Evolutionary conservation across 2,797 vertebrate genomes (phyloP).

Genomic region (Periparus ater): DNA sequence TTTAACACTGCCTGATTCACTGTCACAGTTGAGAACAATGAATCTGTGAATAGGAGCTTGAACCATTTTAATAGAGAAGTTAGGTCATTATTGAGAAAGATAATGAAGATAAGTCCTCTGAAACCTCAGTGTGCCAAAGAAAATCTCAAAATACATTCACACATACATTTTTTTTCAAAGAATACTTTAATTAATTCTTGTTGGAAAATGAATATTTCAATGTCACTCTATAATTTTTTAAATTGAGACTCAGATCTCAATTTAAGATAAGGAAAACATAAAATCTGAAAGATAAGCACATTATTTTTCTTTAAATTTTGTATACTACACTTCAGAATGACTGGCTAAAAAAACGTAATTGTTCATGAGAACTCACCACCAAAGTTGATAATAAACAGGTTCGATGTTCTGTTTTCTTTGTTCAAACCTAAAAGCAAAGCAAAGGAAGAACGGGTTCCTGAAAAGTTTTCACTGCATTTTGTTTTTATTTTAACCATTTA

Average conservation of each 20-base stretch:
- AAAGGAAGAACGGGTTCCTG: neutral
- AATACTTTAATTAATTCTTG: constrained; percentile 69
- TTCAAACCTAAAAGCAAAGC: neutral
- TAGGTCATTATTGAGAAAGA: constrained; percentile 67
- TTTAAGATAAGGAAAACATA: constrained; percentile 33
- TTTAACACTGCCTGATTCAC: constrained; percentile 67
- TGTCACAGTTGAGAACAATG: constrained; percentile 69
- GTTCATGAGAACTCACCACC: neutral
- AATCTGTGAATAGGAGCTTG: constrained; percentile 59
- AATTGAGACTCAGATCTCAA: constrained; percentile 3
- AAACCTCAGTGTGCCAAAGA: constrained; percentile 61
- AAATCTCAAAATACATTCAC: constrained; percentile 66
- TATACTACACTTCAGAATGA: neutral
- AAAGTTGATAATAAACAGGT: neutral
- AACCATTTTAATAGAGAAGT: constrained; percentile 66
- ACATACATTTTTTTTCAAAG: constrained; percentile 64
- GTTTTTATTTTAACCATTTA: neutral
- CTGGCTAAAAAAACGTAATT: neutral
- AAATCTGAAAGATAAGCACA: neutral
- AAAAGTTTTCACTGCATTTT: neutral
- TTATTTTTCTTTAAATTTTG: neutral
- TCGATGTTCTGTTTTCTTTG: neutral
- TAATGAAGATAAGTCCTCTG: constrained; percentile 56
- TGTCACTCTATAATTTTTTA: neutral
- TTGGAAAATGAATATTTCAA: constrained; percentile 68